These are phyloP conservation scores for Oscheius onirici DNA, from an alignment of 2,888 invertebrate genomes.

Conservation along the genomic window DNA sequence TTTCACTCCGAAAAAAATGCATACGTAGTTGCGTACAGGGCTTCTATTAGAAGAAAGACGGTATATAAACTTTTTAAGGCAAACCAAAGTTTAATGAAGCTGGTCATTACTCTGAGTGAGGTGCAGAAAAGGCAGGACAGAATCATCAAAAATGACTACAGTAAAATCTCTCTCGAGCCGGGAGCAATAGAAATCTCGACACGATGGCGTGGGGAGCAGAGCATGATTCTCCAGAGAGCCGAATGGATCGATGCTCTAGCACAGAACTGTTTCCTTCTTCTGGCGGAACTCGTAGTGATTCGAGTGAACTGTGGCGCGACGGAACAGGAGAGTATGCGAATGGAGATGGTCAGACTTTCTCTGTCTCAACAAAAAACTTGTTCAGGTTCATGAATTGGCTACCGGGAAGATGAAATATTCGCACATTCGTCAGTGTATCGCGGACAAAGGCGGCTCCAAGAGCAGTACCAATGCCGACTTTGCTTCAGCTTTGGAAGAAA, in stretches of 20 bases:
- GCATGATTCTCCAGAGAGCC: constrained; percentile 28
- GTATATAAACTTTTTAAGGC: background rate
- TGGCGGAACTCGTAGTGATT: constrained; percentile 56
- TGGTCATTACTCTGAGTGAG: background rate
- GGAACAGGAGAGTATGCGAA: constrained; percentile 29
- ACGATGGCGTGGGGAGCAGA: background rate
- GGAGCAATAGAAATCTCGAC: background rate
- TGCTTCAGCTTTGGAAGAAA: constrained; percentile 48
- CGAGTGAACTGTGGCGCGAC: constrained; percentile 47
- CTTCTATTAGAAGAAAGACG: too few species aligned
- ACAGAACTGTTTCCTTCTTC: constrained; percentile 40
- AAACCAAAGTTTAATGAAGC: background rate
- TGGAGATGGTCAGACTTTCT: constrained; percentile 12
- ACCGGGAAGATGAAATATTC: constrained; percentile 39
- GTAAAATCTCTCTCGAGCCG: background rate
- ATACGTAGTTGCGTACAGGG: too few species aligned
- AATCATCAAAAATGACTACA: background rate
- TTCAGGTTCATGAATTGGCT: constrained; percentile 35
- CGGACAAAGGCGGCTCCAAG: constrained; percentile 54
- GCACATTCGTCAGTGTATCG: constrained; percentile 44
- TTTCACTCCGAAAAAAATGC: too few species aligned
- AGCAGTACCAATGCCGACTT: constrained; percentile 42
- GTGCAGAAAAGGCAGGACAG: background rate
- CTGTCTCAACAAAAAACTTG: background rate
- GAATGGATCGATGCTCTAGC: constrained; percentile 46